Percentiles rank a stretch among this genome's conserved stretches.
These are phyloP conservation scores for Hemithea aestivaria DNA, from an alignment of 2,888 invertebrate genomes.

Conservation along the genomic window DNA sequence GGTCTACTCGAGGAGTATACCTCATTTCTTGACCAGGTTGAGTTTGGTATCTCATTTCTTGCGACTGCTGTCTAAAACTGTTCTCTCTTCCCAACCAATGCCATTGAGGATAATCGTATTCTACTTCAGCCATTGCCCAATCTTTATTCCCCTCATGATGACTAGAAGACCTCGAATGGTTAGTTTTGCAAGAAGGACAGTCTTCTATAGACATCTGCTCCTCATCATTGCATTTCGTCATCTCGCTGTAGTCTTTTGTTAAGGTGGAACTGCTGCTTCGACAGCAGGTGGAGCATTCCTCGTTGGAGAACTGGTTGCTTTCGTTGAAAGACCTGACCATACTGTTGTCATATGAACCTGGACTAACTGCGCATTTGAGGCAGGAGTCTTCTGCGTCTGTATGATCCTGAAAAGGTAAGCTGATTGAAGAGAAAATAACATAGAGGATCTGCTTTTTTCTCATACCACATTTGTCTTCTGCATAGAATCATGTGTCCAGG, in stretches of 20 bases:
- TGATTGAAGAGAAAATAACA: slow-evolving; percentile 26
- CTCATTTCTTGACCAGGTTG: slow-evolving; percentile 5
- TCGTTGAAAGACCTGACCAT: slow-evolving; percentile 68
- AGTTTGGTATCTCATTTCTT: slow-evolving; percentile 33
- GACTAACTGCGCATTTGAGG: slow-evolving; percentile 75
- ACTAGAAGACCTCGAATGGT: slow-evolving; percentile 68
- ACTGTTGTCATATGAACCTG: slow-evolving; percentile 77
- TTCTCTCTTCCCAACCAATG: slow-evolving; percentile 71
- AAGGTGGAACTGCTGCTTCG: slow-evolving; percentile 69
- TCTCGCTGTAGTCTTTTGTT: slow-evolving; percentile 72
- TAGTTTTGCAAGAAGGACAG: slow-evolving; percentile 70
- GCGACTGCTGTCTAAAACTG: slow-evolving; percentile 61
- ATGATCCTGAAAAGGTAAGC: slow-evolving; percentile 46
- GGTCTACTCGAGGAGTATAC: slow-evolving; percentile 1
- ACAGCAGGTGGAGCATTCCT: slow-evolving; percentile 72
- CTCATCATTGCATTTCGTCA: slow-evolving; percentile 71
- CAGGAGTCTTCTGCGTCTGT: slow-evolving; percentile 77
- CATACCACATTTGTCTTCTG: not conserved
- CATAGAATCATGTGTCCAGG: no score
- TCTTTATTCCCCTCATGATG: slow-evolving; percentile 67
- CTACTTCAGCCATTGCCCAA: slow-evolving; percentile 69
- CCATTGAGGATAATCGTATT: slow-evolving; percentile 74
- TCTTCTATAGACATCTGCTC: slow-evolving; percentile 70
- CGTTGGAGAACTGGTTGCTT: slow-evolving; percentile 71
- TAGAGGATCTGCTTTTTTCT: slow-evolving; percentile 8